Base-by-base conservation (phyloP, 2,113 vertebrate species). In the Microtus montanus region DNA sequence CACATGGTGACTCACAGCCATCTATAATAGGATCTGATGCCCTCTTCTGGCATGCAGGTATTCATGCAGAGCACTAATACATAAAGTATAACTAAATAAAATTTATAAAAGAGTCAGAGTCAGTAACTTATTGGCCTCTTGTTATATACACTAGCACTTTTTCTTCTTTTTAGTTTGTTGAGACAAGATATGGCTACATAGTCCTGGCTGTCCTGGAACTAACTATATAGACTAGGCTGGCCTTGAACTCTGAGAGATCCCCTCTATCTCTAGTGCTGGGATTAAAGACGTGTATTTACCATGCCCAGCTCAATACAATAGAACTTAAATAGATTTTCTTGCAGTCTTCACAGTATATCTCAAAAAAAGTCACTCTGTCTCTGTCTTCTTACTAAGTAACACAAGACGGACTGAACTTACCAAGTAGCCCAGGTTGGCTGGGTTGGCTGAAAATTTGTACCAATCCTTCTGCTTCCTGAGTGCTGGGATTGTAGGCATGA, bases 251-350 rank as follows among this genome's bases (percentile, higher is more conserved):
- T 38, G 7, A 80, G 33, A 54, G 17, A 58, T n/a, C 52, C 1
- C 19, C 52, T 80, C 49, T 79, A 30, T 19, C 77, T 58, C 52
- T n/a, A 80, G 52, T 58, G 78, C 49, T 54, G 19, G 19, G 20
- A 58, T 14, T 80, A n/a, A 58, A 80, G 33, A 24, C 49, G 0
- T 24, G 20, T 58, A 35, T 54, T 54, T 58, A 58, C 35, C 35
- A 58, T 22, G 9, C 30, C 79, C 52, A 38, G 20, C 11, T 82
- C 79, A 54, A 58, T n/a, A 82, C 79, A 58, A 35, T 38, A 86
- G 5, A 8, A 85, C 35, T 89, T 92, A 96, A 71, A 91, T 10
- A 84, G 7, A 71, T 82, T 91, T 54, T 74, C 78, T 84, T 41
- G 85, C 84, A 94, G 75, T 94, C 78, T 52, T 92, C 35, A 86